These are phyloP conservation scores for Antedon mediterranea DNA, from an alignment of 53 echinoderm and acorn worm species.

Conservation along the genomic window DNA sequence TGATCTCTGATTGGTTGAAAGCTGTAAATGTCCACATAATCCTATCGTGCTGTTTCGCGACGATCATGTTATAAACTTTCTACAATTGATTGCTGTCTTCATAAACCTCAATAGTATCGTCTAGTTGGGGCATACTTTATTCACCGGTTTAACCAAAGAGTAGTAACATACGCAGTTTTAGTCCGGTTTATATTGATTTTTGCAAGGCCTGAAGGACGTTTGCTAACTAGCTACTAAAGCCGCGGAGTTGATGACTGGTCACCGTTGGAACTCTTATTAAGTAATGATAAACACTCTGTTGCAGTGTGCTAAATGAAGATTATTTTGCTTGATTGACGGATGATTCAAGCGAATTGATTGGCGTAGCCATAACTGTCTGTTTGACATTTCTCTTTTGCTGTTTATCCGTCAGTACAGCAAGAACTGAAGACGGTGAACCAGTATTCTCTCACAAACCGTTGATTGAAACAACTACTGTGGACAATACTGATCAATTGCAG, in stretches of 20 bases:
- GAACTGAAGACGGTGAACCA: too few species aligned
- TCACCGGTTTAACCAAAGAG: neutral
- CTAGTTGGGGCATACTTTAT: neutral
- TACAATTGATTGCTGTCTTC: neutral
- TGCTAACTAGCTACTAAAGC: neutral
- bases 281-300: neutral
- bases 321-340: neutral
- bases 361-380: neutral
- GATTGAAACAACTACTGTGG: too few species aligned
- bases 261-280: neutral
- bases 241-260: neutral
- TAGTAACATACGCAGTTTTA: too few species aligned
- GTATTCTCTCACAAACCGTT: too few species aligned
- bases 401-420: too few species aligned
- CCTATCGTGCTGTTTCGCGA: neutral
- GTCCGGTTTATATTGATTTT: neutral
- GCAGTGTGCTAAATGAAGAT: neutral
- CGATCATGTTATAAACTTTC: neutral
- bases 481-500: too few species aligned
- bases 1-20: neutral
- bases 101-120: neutral
- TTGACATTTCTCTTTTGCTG: too few species aligned
- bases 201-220: neutral
- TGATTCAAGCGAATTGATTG: neutral
- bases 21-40: neutral